Evolutionary conservation across 2,888 invertebrate species (phyloP).

Genomic region (Drosophila prostipennis): DNA sequence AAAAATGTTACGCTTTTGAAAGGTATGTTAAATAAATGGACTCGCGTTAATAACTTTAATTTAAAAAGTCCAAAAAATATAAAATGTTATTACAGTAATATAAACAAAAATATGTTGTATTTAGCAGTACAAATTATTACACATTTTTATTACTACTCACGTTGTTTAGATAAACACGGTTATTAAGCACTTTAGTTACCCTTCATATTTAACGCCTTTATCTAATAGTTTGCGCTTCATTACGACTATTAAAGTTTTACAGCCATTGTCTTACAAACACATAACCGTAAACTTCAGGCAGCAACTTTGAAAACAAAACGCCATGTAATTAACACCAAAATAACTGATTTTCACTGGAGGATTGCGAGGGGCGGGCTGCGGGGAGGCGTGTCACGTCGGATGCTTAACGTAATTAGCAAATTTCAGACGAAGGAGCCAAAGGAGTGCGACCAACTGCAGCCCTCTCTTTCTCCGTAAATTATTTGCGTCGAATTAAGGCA

Average conservation of each 20-base stretch:
- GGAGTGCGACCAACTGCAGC: slow-evolving; percentile 27
- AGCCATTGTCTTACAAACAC: slow-evolving; percentile 22
- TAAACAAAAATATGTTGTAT: too few relatives aligned
- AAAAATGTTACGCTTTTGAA: too few relatives aligned
- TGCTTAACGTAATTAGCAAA: slow-evolving; percentile 75
- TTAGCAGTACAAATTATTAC: too few relatives aligned
- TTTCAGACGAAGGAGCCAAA: slow-evolving; percentile 13
- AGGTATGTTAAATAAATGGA: too few relatives aligned
- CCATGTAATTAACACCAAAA: slow-evolving; percentile 71
- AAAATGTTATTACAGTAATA: neutral
- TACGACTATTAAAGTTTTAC: slow-evolving; percentile 20
- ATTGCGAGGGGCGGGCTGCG: neutral
- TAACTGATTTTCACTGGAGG: slow-evolving; percentile 49
- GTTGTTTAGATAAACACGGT: too few relatives aligned
- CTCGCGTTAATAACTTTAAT: neutral
- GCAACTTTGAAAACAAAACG: slow-evolving; percentile 42
- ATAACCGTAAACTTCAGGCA: slow-evolving; percentile 39
- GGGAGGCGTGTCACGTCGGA: slow-evolving; percentile 70
- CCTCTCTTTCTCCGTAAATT: slow-evolving; percentile 55
- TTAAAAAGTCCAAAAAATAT: neutral
- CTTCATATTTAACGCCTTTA: neutral
- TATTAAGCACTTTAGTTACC: neutral
- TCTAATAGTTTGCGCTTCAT: slow-evolving; percentile 18
- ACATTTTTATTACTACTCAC: too few relatives aligned
- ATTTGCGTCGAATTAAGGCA: slow-evolving; percentile 77